phyloP scores from a whole-genome alignment of 2,113 vertebrate species.

The Glaucomys volans region DNA sequence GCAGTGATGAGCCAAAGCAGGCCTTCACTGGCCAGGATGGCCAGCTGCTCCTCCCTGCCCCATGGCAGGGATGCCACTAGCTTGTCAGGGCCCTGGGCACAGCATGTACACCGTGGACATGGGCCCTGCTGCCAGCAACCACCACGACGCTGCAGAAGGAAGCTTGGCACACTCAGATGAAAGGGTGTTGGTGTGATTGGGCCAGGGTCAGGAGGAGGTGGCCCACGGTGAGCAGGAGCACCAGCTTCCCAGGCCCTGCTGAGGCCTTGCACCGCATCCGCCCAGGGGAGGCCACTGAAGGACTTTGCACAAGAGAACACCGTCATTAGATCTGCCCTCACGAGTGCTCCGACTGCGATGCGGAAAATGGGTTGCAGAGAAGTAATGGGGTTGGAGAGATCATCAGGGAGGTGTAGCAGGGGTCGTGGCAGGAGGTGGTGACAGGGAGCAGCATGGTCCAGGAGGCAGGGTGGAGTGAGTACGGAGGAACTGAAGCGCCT shows the following conservation, averaged over 20 bases:
- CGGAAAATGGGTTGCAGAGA: background rate
- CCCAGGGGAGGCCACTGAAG: background rate
- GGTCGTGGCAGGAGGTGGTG: too few species aligned
- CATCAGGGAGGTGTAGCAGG: background rate
- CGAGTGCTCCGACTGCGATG: background rate
- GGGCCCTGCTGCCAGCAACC: background rate
- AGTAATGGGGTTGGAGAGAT: too few species aligned
- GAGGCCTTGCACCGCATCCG: rapidly evolving
- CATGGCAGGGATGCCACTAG: background rate
- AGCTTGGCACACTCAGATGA: background rate
- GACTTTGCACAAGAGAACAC: background rate
- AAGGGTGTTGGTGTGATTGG: background rate
- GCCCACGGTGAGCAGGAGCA: background rate
- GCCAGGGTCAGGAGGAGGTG: background rate
- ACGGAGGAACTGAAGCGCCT: too few species aligned
- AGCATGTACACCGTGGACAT: background rate
- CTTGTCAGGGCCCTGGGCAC: rapidly evolving
- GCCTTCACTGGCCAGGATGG: too few species aligned
- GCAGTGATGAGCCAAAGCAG: too few species aligned
- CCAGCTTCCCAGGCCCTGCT: too few species aligned
- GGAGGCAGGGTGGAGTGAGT: background rate
- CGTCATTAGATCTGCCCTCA: background rate
- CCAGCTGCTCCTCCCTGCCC: background rate
- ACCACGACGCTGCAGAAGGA: background rate
- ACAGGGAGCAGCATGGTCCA: rapidly evolving